Base-by-base conservation (phyloP, 2,797 vertebrate genomes). In the Sciurus carolinensis region DNA sequence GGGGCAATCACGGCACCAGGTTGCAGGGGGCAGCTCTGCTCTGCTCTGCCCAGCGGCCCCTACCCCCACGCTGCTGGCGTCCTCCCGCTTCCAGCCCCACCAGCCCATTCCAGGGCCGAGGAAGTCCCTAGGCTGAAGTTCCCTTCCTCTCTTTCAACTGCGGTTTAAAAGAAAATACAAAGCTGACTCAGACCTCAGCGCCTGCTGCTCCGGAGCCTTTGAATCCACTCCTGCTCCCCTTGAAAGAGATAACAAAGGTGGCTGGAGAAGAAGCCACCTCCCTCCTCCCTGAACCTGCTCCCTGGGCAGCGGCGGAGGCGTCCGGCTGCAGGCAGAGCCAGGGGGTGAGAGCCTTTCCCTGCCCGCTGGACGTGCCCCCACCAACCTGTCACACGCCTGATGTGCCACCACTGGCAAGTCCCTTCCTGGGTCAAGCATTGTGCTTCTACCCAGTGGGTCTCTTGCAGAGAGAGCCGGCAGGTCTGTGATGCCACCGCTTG, bases 81-180 rank as follows among this genome's bases (percentile, higher is more conserved):
- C 73, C 67, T 64, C 87, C 77, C 69, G 69, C 95, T 90, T 71
- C 13, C 81, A 64, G 82, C 97, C 62, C 94, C 24, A 14, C 82
- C 10, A 13, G 95, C 88, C 92, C 1, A 4, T 67, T 69, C 85
- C 80, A n/a, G n/a, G 10, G 72, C 5, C 13, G 2, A 96, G 96
- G 96, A 97, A 96, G 2, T 94, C 96, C 97, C 95, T 67, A 81
- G 94, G 96, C 95, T 96, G 97, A 97, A 98, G 96, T 98, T 98
- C 97, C 83, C 94, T 97, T 96, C 71, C 6, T 96, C 92, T 96
- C 97, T 97, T 97, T 97, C 94, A 97, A 96, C 93, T 97, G 79
- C 24, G 9, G 77, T 94, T 98, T 97, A 97, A 96, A 96, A 97
- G 96, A 86, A 97, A 97, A 93, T 95, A 97, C 96, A 97, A 97